These are phyloP conservation scores for Thumatha senex DNA, from an alignment of 2,888 invertebrate species.

Conservation along the genomic window DNA sequence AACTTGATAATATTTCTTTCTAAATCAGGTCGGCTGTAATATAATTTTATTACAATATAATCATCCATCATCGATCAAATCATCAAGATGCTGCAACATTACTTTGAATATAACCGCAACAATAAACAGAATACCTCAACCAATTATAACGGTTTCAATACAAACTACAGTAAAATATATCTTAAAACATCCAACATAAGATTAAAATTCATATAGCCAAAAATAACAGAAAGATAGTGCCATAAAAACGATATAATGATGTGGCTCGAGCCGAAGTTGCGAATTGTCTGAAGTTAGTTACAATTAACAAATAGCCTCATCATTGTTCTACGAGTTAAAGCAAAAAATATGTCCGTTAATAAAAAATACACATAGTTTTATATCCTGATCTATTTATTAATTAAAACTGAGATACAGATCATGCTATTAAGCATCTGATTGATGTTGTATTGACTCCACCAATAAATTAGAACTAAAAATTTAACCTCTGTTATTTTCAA, in stretches of 20 bases:
- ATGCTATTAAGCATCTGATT: slow-evolving; percentile 25
- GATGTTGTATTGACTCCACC: neutral
- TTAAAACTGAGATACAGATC: slow-evolving; percentile 23
- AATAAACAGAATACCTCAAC: slow-evolving; percentile 10
- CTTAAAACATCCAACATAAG: neutral
- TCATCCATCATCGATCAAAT: slow-evolving; percentile 5
- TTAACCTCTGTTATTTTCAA: too few relatives aligned
- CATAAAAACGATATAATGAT: slow-evolving; percentile 69
- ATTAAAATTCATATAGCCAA: neutral
- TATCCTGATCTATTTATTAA: slow-evolving; percentile 19
- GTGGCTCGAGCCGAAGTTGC: slow-evolving; percentile 42
- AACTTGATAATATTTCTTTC: neutral
- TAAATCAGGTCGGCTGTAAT: neutral
- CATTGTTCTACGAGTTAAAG: slow-evolving; percentile 35
- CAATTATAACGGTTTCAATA: neutral
- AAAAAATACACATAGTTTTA: slow-evolving; percentile 13
- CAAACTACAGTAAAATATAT: neutral
- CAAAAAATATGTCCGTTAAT: slow-evolving; percentile 10
- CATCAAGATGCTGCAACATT: slow-evolving; percentile 9
- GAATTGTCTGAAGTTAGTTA: slow-evolving; percentile 38
- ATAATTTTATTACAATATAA: neutral
- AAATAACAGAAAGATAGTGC: slow-evolving; percentile 18
- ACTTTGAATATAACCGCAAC: slow-evolving; percentile 18
- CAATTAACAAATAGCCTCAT: slow-evolving; percentile 35
- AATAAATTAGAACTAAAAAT: too few relatives aligned